Conservation (phyloP, 2,797 vertebrate species). For the Trichosurus vulpecula region DNA sequence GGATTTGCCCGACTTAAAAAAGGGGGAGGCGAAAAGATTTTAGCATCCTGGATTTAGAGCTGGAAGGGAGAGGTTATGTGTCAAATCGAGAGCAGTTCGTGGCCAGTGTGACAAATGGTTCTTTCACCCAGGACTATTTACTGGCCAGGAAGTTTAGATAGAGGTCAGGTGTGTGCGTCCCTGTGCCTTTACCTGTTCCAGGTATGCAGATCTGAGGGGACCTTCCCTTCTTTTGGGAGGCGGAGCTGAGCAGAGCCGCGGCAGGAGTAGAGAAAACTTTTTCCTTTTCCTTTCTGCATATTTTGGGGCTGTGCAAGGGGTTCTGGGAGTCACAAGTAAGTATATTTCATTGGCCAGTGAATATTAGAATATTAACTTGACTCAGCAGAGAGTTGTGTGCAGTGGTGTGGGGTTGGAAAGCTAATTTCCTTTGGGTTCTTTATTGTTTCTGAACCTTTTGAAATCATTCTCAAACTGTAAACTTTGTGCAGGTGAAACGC, state of each 20-base stretch:
- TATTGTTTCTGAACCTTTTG: background rate
- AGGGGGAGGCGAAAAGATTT: background rate
- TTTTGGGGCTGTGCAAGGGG: background rate
- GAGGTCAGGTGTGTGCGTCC: background rate
- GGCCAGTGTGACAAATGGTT: background rate
- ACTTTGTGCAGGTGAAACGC: background rate
- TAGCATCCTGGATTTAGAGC: background rate
- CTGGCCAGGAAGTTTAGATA: slow-evolving; percentile 15
- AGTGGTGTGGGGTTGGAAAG: background rate
- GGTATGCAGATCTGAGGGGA: slow-evolving; percentile 39
- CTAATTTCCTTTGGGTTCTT: background rate
- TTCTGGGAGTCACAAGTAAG: slow-evolving; percentile 8
- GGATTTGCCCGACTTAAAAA: slow-evolving; percentile 36
- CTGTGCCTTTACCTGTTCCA: slow-evolving; percentile 69
- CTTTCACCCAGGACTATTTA: background rate
- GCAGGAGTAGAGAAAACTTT: background rate
- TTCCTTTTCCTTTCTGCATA: background rate
- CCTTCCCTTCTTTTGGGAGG: background rate
- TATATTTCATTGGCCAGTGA: background rate
- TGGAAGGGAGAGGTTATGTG: background rate
- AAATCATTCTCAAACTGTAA: background rate
- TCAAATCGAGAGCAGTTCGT: background rate
- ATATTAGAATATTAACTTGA: background rate
- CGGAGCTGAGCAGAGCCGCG: background rate
- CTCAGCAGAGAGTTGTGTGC: background rate